phyloP scores from a whole-genome alignment of 2,888 invertebrate genomes.

The Odontothrips loti region DNA sequence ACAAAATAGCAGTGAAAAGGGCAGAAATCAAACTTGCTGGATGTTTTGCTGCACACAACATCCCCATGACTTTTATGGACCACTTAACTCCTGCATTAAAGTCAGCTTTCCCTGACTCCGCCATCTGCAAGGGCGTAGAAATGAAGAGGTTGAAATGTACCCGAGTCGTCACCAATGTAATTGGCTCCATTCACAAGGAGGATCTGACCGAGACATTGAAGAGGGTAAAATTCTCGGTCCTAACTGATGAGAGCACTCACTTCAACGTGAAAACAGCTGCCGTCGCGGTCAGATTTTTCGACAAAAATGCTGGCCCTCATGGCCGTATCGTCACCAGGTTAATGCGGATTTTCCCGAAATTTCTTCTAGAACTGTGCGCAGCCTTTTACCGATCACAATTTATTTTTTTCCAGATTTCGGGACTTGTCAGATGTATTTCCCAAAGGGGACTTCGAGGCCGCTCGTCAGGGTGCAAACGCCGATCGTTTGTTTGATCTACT shows the following conservation, averaged over 20 bases:
- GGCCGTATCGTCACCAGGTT: background rate
- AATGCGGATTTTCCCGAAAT: background rate
- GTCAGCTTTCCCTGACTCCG: conserved; percentile 37
- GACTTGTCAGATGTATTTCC: background rate
- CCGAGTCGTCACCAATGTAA: conserved; percentile 39
- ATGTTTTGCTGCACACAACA: conserved; percentile 37
- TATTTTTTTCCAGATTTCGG: background rate
- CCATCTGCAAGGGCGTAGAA: conserved; percentile 34
- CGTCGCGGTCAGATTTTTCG: conserved; percentile 39
- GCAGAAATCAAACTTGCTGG: conserved; percentile 36
- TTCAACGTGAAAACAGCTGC: conserved; percentile 36
- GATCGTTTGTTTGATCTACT: background rate
- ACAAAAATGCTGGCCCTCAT: background rate
- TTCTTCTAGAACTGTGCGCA: background rate
- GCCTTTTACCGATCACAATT: background rate
- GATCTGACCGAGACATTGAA: conserved; percentile 38
- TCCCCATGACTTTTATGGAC: conserved; percentile 36
- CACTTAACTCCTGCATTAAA: conserved; percentile 35
- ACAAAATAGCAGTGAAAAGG: background rate
- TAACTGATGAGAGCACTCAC: conserved; percentile 41
- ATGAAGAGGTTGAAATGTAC: conserved; percentile 36
- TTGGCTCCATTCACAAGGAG: conserved; percentile 39
- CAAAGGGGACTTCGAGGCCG: background rate
- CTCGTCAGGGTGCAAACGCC: background rate
- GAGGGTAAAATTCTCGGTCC: conserved; percentile 39